Percentiles rank a stretch among this genome's conserved stretches.
Evolutionary conservation across 2,888 invertebrate genomes (phyloP).

Genomic region (Drosophila quinaria): DNA sequence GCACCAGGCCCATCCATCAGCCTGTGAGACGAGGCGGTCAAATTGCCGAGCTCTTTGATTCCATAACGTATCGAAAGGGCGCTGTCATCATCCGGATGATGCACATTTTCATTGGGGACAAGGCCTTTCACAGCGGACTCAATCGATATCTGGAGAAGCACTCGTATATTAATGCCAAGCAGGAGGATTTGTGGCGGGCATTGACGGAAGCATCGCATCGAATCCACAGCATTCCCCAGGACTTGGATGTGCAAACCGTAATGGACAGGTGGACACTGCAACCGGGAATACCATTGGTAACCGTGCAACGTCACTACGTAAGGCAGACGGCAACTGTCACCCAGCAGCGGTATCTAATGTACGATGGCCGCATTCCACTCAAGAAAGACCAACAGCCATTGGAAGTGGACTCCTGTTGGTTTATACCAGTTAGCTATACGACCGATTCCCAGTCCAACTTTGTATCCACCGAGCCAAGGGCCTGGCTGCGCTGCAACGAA

Average conservation of each 20-base stretch:
- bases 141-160: conserved; percentile 89
- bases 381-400: neutral
- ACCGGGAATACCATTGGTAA: conserved; percentile 92
- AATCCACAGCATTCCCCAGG: conserved; percentile 86
- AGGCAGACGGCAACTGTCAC: conserved; percentile 86
- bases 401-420: conserved; percentile 86
- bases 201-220: conserved; percentile 88
- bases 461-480: conserved; percentile 86
- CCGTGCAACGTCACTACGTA: conserved; percentile 88
- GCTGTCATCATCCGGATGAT: conserved; percentile 96
- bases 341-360: conserved; percentile 86
- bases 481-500: conserved; percentile 86
- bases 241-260: conserved; percentile 89
- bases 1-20: conserved; percentile 92
- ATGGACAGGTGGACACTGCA: conserved; percentile 96
- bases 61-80: conserved; percentile 94
- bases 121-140: conserved; percentile 89
- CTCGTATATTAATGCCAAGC: conserved; percentile 91
- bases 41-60: conserved; percentile 93
- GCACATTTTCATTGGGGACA: conserved; percentile 93
- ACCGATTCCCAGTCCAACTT: conserved; percentile 86
- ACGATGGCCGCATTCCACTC: neutral
- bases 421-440: conserved; percentile 88
- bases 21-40: conserved; percentile 90
- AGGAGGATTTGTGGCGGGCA: conserved; percentile 93